phyloP scores from a whole-genome alignment of 1,140 invertebrate species.

The Neocloeon triangulifer region DNA sequence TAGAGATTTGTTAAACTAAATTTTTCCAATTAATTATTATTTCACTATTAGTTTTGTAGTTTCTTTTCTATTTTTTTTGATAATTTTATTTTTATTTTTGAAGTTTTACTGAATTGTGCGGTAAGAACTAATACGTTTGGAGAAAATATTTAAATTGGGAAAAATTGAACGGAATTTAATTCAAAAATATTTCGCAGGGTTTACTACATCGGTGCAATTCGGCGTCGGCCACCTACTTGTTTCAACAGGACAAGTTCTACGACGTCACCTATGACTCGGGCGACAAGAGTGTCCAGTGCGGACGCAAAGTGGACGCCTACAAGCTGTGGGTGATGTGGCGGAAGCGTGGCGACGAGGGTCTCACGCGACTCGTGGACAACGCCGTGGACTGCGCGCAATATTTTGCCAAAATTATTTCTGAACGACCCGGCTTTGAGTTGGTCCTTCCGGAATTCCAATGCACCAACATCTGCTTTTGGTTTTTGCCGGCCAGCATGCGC shows the following conservation, averaged over 20 bases:
- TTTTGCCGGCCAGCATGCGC: constrained; percentile 55
- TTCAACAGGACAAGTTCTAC: constrained; percentile 86
- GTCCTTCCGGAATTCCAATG: constrained; percentile 37
- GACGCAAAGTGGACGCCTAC: constrained; percentile 75
- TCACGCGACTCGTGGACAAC: constrained; percentile 32
- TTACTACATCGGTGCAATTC: constrained; percentile 50
- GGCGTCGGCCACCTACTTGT: constrained; percentile 61
- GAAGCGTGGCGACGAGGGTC: constrained; percentile 36
- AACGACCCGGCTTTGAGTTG: constrained; percentile 29
- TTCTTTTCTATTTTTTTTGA: no score
- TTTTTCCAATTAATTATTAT: no score
- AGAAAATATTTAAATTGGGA: no score
- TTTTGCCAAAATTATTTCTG: constrained; percentile 23
- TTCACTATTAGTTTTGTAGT: no score
- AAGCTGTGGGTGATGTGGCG: constrained; percentile 91
- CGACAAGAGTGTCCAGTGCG: constrained; percentile 84
- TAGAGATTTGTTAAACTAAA: no score
- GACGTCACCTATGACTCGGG: constrained; percentile 74
- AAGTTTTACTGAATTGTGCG: no score
- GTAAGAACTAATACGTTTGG: no score
- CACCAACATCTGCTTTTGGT: constrained; percentile 85
- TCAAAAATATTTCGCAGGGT: constrained; percentile 12
- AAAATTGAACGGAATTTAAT: no score
- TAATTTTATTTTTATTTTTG: no score
- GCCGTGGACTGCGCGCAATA: constrained; percentile 34